Evolutionary conservation across 2,888 invertebrate species (phyloP).

Genomic region (Tribolium freemani): DNA sequence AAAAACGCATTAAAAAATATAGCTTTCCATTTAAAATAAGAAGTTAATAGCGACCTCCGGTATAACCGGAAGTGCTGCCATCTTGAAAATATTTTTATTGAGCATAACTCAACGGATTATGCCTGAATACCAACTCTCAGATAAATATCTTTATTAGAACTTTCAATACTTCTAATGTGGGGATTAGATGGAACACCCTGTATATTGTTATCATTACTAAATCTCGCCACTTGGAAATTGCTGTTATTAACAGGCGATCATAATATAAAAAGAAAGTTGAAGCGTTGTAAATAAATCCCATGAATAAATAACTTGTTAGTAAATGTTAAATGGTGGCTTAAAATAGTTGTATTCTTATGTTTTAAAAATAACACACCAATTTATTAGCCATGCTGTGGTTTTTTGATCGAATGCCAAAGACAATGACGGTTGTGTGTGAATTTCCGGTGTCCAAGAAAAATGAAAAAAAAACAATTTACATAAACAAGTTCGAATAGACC

Average conservation of each 20-base stretch:
- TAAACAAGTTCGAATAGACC: background rate
- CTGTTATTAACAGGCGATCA: background rate
- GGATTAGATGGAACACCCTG: no score
- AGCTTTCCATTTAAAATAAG: no score
- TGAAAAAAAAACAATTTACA: constrained; percentile 4
- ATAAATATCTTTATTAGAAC: no score
- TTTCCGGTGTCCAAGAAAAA: constrained; percentile 21
- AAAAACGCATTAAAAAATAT: no score
- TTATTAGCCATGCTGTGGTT: constrained; percentile 14
- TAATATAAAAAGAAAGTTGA: background rate
- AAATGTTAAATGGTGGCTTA: background rate
- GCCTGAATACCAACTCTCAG: no score
- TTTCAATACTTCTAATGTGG: no score
- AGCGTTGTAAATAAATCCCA: background rate
- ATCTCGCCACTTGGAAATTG: no score
- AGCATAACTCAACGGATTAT: no score
- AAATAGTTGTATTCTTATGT: background rate
- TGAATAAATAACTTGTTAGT: background rate
- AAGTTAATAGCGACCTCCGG: no score
- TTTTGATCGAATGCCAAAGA: constrained; percentile 33
- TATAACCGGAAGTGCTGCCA: no score
- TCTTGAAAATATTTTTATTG: no score
- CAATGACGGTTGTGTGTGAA: constrained; percentile 31
- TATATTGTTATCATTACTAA: no score
- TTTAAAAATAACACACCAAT: constrained; percentile 24